A percentile compares a stretch with the other conserved stretches of the same genome.
phyloP scores from a whole-genome alignment of 1,140 invertebrate species.

The Brachionus manjavacas region DNA sequence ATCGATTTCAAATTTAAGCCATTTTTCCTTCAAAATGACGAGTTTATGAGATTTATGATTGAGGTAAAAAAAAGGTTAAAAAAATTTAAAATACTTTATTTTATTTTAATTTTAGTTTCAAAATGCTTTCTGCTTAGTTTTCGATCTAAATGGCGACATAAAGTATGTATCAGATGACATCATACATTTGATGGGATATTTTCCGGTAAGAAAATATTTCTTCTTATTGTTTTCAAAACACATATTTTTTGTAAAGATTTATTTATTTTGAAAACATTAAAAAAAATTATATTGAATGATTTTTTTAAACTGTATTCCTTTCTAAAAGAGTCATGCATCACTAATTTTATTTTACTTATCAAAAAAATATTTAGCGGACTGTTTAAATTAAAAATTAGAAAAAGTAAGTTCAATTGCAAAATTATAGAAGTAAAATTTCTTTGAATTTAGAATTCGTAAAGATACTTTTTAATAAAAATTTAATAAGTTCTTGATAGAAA shows the following conservation, averaged over 20 bases:
- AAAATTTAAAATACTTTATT: not conserved
- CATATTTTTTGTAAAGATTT: not conserved
- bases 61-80: not conserved
- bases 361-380: too few species aligned
- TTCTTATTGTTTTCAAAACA: not conserved
- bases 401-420: too few species aligned
- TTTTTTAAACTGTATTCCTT: too few species aligned
- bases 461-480: too few species aligned
- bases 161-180: constrained; percentile 40
- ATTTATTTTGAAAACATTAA: too few species aligned
- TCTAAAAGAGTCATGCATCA: too few species aligned
- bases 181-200: constrained; percentile 26
- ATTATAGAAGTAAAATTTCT: too few species aligned
- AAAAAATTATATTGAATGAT: too few species aligned
- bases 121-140: constrained; percentile 34
- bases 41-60: constrained; percentile 41
- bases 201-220: not conserved
- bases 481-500: too few species aligned
- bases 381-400: too few species aligned
- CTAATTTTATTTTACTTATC: too few species aligned
- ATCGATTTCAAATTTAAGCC: constrained; percentile 30
- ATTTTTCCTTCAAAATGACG: constrained; percentile 36
- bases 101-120: constrained; percentile 23
- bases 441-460: too few species aligned
- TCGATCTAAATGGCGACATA: constrained; percentile 35